phyloP scores from a whole-genome alignment of 2,797 vertebrate species.

The Sardinella longiceps region DNA sequence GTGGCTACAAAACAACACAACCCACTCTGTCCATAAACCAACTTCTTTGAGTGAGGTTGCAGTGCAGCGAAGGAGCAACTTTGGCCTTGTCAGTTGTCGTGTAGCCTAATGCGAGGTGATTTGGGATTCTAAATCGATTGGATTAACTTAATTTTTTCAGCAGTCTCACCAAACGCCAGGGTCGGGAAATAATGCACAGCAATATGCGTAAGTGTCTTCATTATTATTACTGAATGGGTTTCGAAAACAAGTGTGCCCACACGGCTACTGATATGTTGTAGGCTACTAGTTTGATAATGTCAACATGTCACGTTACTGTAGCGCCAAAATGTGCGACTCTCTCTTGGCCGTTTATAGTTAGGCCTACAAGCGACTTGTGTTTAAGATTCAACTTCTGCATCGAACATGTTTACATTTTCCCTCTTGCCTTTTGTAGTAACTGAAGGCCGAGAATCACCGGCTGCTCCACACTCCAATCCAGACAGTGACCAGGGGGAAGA shows the following conservation, averaged over 20 bases:
- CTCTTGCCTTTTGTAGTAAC: conserved; percentile 59
- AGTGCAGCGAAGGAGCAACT: not conserved
- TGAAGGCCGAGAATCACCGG: conserved; percentile 67
- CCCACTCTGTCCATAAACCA: conserved; percentile 54
- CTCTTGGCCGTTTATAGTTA: no score
- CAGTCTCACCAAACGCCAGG: conserved; percentile 5
- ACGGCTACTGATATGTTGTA: not conserved
- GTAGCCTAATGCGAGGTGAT: not conserved
- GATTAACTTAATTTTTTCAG: conserved; percentile 20
- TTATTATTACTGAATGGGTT: not conserved
- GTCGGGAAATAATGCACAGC: conserved; percentile 22
- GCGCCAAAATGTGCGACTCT: not conserved
- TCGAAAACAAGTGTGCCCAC: not conserved
- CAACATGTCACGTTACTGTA: not conserved
- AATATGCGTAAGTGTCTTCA: conserved; percentile 57
- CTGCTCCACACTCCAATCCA: conserved; percentile 50
- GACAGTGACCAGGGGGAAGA: conserved; percentile 52
- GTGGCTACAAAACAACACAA: conserved; percentile 64
- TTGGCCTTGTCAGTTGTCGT: conserved; percentile 15
- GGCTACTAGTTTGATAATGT: not conserved
- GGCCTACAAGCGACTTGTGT: not conserved
- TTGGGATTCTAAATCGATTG: conserved; percentile 15
- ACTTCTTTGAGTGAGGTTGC: conserved; percentile 39
- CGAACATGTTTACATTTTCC: not conserved
- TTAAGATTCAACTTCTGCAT: not conserved